A percentile compares a stretch with the other conserved stretches of the same genome.
These are phyloP conservation scores for Petrocephalus schoutedeni DNA, from an alignment of 2,797 vertebrate species.

Conservation along the genomic window DNA sequence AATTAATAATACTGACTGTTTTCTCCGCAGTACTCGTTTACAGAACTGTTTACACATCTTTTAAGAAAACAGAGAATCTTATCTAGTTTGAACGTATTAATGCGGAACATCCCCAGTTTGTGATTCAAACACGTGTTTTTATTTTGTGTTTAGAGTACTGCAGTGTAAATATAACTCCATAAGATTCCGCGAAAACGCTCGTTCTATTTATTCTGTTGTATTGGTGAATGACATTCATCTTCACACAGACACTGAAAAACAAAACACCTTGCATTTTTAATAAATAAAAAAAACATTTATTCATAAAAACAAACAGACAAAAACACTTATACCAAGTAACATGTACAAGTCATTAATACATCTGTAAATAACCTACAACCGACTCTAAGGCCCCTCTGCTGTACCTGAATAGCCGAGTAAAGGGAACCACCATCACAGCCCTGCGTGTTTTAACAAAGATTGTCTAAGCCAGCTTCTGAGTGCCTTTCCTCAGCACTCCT, in stretches of 20 bases:
- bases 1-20: background rate
- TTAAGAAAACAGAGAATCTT: background rate
- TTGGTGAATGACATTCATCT: background rate
- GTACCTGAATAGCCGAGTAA: constrained; percentile 70
- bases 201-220: background rate
- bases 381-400: constrained; percentile 53
- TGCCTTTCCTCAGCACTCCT: constrained; percentile 58
- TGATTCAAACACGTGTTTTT: background rate
- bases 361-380: constrained; percentile 56
- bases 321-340: constrained; percentile 65
- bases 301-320: constrained; percentile 61
- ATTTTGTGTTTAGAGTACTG: background rate
- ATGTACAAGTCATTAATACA: constrained; percentile 60
- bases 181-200: background rate
- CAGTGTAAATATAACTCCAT: background rate
- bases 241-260: background rate
- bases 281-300: constrained; percentile 76
- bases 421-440: constrained; percentile 56
- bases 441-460: constrained; percentile 37
- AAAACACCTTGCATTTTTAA: constrained; percentile 14
- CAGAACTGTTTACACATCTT: background rate
- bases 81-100: background rate
- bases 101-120: background rate
- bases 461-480: constrained; percentile 40
- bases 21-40: background rate